Evolutionary conservation across 2,797 vertebrate species (phyloP), one percentile per base, ranked within the genome.

Genomic region (Chrysocyon brachyurus): DNA sequence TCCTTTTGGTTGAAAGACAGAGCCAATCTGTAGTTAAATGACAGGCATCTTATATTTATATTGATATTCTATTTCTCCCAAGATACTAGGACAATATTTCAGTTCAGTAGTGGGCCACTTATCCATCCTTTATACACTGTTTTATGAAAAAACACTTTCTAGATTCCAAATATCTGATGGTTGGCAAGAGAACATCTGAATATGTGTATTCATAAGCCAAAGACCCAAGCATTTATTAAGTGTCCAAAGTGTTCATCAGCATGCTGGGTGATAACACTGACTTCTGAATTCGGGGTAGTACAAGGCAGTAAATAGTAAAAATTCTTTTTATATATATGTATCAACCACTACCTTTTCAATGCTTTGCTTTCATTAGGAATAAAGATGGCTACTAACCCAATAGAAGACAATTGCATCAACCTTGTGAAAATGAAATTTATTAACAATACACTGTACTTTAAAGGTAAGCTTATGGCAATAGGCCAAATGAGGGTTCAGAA

Each of bases 391-490:
- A 81, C 46, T 70, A 28, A 19, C 10, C 15, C 3, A 22, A 26
- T 3, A 28, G 93, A 96, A 64, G 19, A 85, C 17, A 8, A 49
- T 14, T 97, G 17, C 73, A 83, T 98, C 94, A 84, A 88, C 61
- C 93, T 98, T 61, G 88, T 95, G 78, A 16, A 52, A 77, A 98
- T 98, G 92, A 61, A 89, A 79, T 96, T 98, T 85, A 95, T 72
- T 92, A 75, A 96, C 36, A 82, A 92, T 63, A 95, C 64, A 19
- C 98, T 98, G 77, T 98, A 98, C 87, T 97, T 98, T 89, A 52
- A 61, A 94, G 52, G 98, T 98, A 97, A 98, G 98, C 93, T 49
- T 87, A 91, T 97, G 85, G n/a, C 77, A 54, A 1, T 78, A 70
- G 22, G 22, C 89, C 36, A 94, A 63, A 82, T 66, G 73, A 61